Conservation (phyloP, 2,888 invertebrate species). For the Amiota communis region DNA sequence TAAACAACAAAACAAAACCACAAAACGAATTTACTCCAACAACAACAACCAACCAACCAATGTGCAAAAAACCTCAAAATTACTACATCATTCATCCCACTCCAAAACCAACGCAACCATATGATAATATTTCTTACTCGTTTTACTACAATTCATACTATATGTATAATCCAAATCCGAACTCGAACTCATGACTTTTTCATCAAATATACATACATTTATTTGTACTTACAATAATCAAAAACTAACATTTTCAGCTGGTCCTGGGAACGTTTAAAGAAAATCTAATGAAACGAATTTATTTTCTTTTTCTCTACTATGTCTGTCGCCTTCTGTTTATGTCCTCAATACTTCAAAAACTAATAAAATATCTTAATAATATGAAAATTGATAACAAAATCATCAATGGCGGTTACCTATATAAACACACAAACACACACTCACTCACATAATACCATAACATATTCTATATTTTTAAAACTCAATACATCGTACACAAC, state of each 20-base stretch:
- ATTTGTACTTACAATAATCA: slow-evolving; percentile 3
- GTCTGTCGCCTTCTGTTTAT: slow-evolving; percentile 38
- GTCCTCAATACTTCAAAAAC: slow-evolving; percentile 41
- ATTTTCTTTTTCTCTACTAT: slow-evolving; percentile 56
- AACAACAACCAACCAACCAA: neutral
- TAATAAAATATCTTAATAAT: slow-evolving; percentile 17
- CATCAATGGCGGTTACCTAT: slow-evolving; percentile 27
- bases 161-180: slow-evolving; percentile 4
- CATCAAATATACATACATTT: slow-evolving; percentile 5
- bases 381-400: neutral
- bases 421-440: slow-evolving; percentile 39
- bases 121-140: slow-evolving; percentile 7
- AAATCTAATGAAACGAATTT: slow-evolving; percentile 71
- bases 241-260: slow-evolving; percentile 61
- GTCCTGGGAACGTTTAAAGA: slow-evolving; percentile 73
- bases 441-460: slow-evolving; percentile 27
- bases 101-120: slow-evolving; percentile 28
- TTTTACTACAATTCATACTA: too few species aligned
- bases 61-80: neutral
- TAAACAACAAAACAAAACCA: slow-evolving; percentile 40
- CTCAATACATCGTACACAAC: slow-evolving; percentile 1
- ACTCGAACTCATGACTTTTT: neutral
- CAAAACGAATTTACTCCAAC: slow-evolving; percentile 27
- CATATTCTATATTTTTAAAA: slow-evolving; percentile 6
- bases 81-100: slow-evolving; percentile 7